A percentile compares a stretch with the other conserved stretches of the same genome.
Evolutionary conservation across 2,113 vertebrate species (phyloP).

Genomic region (Lampris megalopsis): DNA sequence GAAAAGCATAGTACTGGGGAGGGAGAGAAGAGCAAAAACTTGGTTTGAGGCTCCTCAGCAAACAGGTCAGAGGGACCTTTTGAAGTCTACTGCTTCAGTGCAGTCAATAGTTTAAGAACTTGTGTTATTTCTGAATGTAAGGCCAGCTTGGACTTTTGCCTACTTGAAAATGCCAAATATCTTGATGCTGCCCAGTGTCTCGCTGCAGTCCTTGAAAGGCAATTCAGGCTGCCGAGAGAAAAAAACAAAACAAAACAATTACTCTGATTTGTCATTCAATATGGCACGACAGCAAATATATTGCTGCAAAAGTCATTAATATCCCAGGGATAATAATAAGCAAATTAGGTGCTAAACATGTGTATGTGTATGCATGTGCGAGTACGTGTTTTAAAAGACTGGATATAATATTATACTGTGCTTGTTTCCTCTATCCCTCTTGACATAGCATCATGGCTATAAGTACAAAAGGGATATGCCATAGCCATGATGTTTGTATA

Average conservation of each 20-base stretch:
- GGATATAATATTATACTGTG: neutral
- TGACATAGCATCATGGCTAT: slow-evolving; percentile 54
- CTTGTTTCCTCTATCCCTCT: slow-evolving; percentile 11
- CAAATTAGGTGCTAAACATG: neutral
- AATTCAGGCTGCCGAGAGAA: slow-evolving; percentile 57
- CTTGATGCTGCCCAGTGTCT: slow-evolving; percentile 71
- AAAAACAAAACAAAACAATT: slow-evolving; percentile 30
- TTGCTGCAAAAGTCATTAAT: neutral
- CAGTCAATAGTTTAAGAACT: slow-evolving; percentile 89
- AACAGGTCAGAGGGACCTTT: slow-evolving; percentile 86
- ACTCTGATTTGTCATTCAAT: slow-evolving; percentile 58
- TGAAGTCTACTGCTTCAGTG: slow-evolving; percentile 84
- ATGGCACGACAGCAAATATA: neutral
- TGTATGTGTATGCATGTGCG: neutral
- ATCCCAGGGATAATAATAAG: neutral
- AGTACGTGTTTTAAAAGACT: neutral
- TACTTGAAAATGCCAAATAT: slow-evolving; percentile 84
- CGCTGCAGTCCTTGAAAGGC: slow-evolving; percentile 69
- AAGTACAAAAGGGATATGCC: slow-evolving; percentile 57
- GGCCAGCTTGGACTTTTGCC: slow-evolving; percentile 79
- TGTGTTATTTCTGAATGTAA: slow-evolving; percentile 85
- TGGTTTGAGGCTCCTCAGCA: slow-evolving; percentile 85
- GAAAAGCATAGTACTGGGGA: slow-evolving; percentile 81
- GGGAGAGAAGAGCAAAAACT: slow-evolving; percentile 74
- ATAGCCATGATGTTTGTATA: slow-evolving; percentile 46